These are phyloP conservation scores for Alauda arvensis DNA, from an alignment of 2,797 vertebrate species.

Conservation along the genomic window DNA sequence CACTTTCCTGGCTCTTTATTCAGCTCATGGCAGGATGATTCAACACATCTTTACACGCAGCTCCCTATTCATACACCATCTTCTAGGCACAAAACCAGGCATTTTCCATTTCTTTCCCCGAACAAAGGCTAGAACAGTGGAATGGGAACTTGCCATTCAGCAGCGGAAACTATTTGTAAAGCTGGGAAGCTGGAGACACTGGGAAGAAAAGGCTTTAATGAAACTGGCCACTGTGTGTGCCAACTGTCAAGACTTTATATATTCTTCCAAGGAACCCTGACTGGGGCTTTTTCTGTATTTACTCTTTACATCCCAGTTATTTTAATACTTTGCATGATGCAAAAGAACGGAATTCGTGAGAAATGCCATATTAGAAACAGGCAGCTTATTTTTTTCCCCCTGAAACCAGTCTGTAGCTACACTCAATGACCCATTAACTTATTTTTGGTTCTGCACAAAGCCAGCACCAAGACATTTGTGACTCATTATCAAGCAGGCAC, in stretches of 20 bases:
- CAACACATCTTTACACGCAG: conserved; percentile 33
- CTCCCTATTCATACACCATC: conserved; percentile 43
- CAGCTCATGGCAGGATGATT: conserved; percentile 49
- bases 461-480: conserved; percentile 29
- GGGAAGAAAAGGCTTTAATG: conserved; percentile 62
- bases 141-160: conserved; percentile 63
- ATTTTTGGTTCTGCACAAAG: conserved; percentile 28
- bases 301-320: conserved; percentile 39
- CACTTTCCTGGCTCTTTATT: conserved; percentile 30
- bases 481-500: conserved; percentile 36
- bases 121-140: conserved; percentile 49
- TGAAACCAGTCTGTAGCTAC: neutral
- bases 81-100: conserved; percentile 43
- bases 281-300: conserved; percentile 39
- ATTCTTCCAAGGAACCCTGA: conserved; percentile 41
- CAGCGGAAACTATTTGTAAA: conserved; percentile 65
- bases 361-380: neutral
- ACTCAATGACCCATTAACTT: conserved; percentile 29
- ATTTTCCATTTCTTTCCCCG: conserved; percentile 54
- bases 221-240: conserved; percentile 45
- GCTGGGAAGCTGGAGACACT: conserved; percentile 59
- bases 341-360: neutral
- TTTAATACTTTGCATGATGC: neutral
- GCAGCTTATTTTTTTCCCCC: neutral
- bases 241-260: conserved; percentile 47